Conservation (phyloP, 2,797 vertebrate species). For the Buceros bicornis region DNA sequence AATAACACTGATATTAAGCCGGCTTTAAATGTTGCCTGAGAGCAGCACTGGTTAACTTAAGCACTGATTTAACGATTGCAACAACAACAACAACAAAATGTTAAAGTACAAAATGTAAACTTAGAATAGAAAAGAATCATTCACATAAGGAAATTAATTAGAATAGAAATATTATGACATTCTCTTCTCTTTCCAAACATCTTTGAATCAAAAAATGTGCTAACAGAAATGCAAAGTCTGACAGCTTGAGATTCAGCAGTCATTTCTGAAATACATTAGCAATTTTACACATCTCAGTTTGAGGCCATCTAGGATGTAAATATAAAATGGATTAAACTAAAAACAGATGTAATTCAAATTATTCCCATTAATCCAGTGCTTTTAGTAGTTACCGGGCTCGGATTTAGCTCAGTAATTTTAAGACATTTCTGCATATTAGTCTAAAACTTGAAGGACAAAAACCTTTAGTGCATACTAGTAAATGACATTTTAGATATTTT, state of each 20-base stretch:
- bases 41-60: not conserved
- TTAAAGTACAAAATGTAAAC: not conserved
- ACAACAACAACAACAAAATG: not conserved
- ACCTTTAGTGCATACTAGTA: not conserved
- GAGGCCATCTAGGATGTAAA: constrained; percentile 12
- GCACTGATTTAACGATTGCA: not conserved
- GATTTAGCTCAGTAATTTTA: constrained; percentile 1
- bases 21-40: not conserved
- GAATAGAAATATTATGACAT: constrained; percentile 11
- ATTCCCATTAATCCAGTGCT: not conserved
- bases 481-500: not conserved
- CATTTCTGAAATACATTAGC: constrained; percentile 13
- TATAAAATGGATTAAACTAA: constrained; percentile 38
- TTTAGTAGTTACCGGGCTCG: not conserved
- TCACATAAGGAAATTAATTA: not conserved
- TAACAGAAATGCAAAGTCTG: constrained; percentile 14
- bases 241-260: not conserved
- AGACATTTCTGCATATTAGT: not conserved
- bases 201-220: constrained; percentile 11
- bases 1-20: not conserved
- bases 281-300: constrained; percentile 32
- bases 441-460: not conserved
- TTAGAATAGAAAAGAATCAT: not conserved
- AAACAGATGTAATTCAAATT: constrained; percentile 21
- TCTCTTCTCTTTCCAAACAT: not conserved